Evolutionary conservation across 2,888 invertebrate genomes (phyloP).

Genomic region (Pecten maximus): DNA sequence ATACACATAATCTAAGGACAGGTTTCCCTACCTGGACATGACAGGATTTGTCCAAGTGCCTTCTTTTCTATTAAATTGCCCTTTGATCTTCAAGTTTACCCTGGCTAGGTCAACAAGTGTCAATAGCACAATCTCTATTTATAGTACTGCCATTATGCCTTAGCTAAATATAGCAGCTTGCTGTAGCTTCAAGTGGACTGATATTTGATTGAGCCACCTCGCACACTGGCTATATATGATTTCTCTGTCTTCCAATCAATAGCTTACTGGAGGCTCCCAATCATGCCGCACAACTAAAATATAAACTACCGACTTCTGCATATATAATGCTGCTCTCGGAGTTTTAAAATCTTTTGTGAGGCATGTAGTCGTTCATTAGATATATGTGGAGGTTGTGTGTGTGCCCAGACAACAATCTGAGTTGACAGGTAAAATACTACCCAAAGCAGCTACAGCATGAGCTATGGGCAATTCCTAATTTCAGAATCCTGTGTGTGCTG

Average conservation of each 20-base stretch:
- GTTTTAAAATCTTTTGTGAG: slow-evolving; percentile 1
- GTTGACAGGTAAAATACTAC: neutral
- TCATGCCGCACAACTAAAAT: neutral
- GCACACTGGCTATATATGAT: slow-evolving; percentile 28
- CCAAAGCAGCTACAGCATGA: too few species aligned
- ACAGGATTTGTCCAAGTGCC: neutral
- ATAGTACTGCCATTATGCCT: neutral
- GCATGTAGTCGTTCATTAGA: neutral
- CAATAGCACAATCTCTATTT: neutral
- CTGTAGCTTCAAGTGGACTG: slow-evolving; percentile 30
- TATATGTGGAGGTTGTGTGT: neutral
- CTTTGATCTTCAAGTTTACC: slow-evolving; percentile 10
- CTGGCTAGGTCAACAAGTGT: slow-evolving; percentile 30
- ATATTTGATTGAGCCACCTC: slow-evolving; percentile 22
- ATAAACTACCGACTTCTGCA: neutral
- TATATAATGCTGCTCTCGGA: neutral
- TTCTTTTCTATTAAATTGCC: neutral
- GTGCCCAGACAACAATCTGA: neutral
- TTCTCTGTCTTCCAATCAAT: slow-evolving; percentile 8
- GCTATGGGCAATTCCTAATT: too few species aligned
- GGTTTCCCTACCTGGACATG: neutral
- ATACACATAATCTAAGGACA: too few species aligned
- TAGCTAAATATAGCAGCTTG: slow-evolving; percentile 5
- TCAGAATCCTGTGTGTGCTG: too few species aligned
- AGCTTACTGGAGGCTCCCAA: slow-evolving; percentile 21